Base-by-base conservation (phyloP, 1,140 invertebrate species). In the Samia ricini region DNA sequence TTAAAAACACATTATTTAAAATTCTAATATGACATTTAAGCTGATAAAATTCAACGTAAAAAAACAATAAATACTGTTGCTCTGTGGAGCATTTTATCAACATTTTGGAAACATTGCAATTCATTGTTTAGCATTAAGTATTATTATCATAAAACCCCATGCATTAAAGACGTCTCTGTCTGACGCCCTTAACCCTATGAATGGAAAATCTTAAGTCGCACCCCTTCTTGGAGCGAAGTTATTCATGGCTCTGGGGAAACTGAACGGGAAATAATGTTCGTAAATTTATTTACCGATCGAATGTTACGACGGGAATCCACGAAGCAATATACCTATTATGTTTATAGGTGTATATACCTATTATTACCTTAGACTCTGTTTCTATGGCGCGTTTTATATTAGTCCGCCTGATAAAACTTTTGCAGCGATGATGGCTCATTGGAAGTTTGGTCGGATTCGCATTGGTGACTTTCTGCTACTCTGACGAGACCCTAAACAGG, bases 241-340 rank as follows among this genome's bases (percentile, higher is more conserved):
- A 86, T 85, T 88, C 85, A 86, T 85, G 69, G 74, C 51, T 21
- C 22, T 29, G 67, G 33, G 33, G 33, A 42, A 42, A 42, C 33
- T 62, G 65, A 59, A 69, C 65, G 69, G 65, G 74, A 23, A 84
- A 88, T 85, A 88, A 88, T 88, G 75, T 82, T 84, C 80, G 75
- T 82, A 85, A 88, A 88, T 88, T 88, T 88, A 83, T 83, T 88
- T 85, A 88, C 85, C 74, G 83, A 79, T 77, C 78, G 74, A 12
- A 42, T 42, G 33, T 42, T 42, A 64, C 55, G 52, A n/a, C 6
- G 52, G 20, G 52, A 55, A 55, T 23, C 24, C 21, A 8, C 8
- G 10, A 19, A 12, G 33, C 2, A 15, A 15, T 15, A 42, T 42
- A 15, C n/a, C 12, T 42, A 15, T 42, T 2, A 10, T 15, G 7